Evolutionary conservation across 2,797 vertebrate genomes (phyloP).

Genomic region (Eutrigla gurnardus): DNA sequence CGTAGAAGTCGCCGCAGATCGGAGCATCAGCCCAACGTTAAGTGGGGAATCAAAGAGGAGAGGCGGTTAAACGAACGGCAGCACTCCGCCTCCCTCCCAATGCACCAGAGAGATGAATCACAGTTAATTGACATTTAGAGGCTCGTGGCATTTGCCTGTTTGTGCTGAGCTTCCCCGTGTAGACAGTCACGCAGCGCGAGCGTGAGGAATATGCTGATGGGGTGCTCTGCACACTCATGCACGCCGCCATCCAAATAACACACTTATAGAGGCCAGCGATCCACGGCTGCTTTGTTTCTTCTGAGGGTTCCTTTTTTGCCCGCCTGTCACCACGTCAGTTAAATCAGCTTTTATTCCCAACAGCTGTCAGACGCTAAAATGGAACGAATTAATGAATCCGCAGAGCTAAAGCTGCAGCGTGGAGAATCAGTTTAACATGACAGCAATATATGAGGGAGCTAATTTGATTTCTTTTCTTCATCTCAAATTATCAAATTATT

Average conservation of each 20-base stretch:
- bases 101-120: constrained; percentile 71
- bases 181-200: constrained; percentile 30
- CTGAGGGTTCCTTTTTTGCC: constrained; percentile 5
- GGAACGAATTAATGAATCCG: background rate
- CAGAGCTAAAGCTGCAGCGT: constrained; percentile 12
- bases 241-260: constrained; percentile 59
- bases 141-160: constrained; percentile 77
- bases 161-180: constrained; percentile 48
- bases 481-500: background rate
- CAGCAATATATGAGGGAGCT: background rate
- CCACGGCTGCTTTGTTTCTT: constrained; percentile 53
- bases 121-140: constrained; percentile 78
- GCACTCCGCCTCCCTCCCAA: constrained; percentile 40
- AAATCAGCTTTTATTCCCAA: constrained; percentile 52
- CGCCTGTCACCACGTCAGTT: constrained; percentile 40
- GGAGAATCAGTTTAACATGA: background rate
- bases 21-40: constrained; percentile 31
- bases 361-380: constrained; percentile 43
- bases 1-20: background rate
- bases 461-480: background rate
- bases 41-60: constrained; percentile 48
- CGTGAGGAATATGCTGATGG: constrained; percentile 55
- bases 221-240: constrained; percentile 39
- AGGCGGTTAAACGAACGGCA: constrained; percentile 54
- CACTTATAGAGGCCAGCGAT: constrained; percentile 45